A percentile compares a stretch with the other conserved stretches of the same genome.
Evolutionary conservation across 1,140 invertebrate species (phyloP).

Genomic region (Conus betulinus): DNA sequence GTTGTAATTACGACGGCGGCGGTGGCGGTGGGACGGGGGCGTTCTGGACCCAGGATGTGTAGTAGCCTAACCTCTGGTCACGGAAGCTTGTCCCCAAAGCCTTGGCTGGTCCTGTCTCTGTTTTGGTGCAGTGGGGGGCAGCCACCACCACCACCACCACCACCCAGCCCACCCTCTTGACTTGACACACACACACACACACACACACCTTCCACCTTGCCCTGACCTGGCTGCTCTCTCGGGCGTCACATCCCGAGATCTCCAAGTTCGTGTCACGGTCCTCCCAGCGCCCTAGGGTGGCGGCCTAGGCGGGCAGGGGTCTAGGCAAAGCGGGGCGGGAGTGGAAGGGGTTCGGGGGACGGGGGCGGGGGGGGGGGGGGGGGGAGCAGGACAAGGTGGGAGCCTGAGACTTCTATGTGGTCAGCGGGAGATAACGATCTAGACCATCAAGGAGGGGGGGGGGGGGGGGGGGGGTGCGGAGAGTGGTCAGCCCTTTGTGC

Average conservation of each 20-base stretch:
- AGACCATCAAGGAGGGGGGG: neutral
- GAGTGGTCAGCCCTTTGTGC: neutral
- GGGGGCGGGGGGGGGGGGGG: neutral
- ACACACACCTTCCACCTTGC: neutral
- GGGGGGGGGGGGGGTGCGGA: neutral
- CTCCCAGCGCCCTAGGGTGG: neutral
- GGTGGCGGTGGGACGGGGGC: too few relatives aligned
- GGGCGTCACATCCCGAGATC: neutral
- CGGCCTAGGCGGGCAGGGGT: neutral
- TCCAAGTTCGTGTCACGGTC: neutral
- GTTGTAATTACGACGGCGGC: neutral
- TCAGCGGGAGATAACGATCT: constrained; percentile 13
- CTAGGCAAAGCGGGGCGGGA: neutral
- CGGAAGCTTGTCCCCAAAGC: too few relatives aligned
- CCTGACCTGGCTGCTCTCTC: neutral
- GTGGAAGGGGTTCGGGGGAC: neutral
- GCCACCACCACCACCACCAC: too few relatives aligned
- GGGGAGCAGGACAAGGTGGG: neutral
- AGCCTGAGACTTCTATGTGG: neutral
- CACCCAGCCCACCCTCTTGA: too few relatives aligned
- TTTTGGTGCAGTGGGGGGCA: too few relatives aligned
- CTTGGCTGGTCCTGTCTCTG: too few relatives aligned
- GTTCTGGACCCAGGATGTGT: too few relatives aligned
- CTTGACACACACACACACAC: too few relatives aligned
- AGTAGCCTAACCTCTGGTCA: too few relatives aligned